Conservation (phyloP, 2,888 invertebrate genomes). For the Nomada hirtipes region DNA sequence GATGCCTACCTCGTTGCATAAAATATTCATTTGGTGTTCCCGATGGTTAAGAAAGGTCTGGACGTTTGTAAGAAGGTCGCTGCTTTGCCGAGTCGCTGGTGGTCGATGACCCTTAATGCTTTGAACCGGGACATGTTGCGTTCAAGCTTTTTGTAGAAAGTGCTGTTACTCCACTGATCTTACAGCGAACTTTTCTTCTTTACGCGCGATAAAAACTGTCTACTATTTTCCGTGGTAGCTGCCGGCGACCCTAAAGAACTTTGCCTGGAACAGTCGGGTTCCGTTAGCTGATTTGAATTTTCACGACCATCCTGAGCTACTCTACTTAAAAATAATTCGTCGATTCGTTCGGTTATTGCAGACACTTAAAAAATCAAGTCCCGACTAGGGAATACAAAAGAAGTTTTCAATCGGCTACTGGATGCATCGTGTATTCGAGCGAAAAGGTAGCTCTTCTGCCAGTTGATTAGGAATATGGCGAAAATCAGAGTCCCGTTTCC, state of each 20-base stretch:
- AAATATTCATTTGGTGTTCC: slow-evolving; percentile 62
- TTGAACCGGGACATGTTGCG: slow-evolving; percentile 73
- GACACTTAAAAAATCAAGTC: no score
- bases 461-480: neutral
- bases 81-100: slow-evolving; percentile 61
- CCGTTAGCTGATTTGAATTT: slow-evolving; percentile 46
- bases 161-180: slow-evolving; percentile 61
- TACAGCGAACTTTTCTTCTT: slow-evolving; percentile 48
- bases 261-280: neutral
- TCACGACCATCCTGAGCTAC: slow-evolving; percentile 1
- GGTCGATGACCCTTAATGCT: slow-evolving; percentile 69
- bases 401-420: neutral
- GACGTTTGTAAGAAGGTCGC: slow-evolving; percentile 72
- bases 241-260: neutral
- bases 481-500: slow-evolving; percentile 57
- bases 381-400: neutral
- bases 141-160: slow-evolving; percentile 70
- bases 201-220: slow-evolving; percentile 10
- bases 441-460: neutral
- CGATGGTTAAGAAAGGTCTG: slow-evolving; percentile 71
- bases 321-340: slow-evolving; percentile 3
- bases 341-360: neutral
- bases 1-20: slow-evolving; percentile 42
- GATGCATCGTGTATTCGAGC: neutral
- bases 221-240: slow-evolving; percentile 3